A percentile compares a stretch with the other conserved stretches of the same genome.
Evolutionary conservation across 2,888 invertebrate species (phyloP).

Genomic region (Apoda limacodes): DNA sequence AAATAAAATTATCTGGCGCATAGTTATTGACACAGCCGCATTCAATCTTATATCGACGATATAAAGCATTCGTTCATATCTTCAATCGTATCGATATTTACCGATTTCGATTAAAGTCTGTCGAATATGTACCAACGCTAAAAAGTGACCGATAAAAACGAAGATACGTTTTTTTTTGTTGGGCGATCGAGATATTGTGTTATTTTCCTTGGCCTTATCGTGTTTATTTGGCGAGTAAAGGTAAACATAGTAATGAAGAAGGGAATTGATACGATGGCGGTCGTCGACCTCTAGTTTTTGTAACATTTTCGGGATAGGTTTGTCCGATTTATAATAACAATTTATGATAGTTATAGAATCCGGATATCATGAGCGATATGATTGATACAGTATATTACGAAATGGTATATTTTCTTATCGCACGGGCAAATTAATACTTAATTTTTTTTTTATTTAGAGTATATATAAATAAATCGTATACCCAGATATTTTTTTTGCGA

Average conservation of each 20-base stretch:
- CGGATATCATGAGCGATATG: too few relatives aligned
- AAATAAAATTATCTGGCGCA: too few relatives aligned
- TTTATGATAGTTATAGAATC: too few relatives aligned
- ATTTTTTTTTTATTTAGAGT: too few relatives aligned
- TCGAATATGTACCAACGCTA: constrained; percentile 40
- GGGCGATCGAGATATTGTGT: constrained; percentile 39
- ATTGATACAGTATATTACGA: too few relatives aligned
- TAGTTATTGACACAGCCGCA: constrained; percentile 31
- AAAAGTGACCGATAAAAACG: constrained; percentile 47
- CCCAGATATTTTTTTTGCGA: too few relatives aligned
- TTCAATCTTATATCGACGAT: constrained; percentile 29
- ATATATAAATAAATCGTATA: too few relatives aligned
- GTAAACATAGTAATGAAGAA: constrained; percentile 50
- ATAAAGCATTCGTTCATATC: constrained; percentile 42
- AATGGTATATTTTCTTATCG: too few relatives aligned
- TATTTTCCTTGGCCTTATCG: constrained; percentile 52
- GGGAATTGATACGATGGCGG: constrained; percentile 41
- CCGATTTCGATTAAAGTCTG: constrained; percentile 52
- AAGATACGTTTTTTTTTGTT: constrained; percentile 40
- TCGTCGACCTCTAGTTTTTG: constrained; percentile 38
- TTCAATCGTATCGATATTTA: constrained; percentile 44
- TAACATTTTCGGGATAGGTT: too few relatives aligned
- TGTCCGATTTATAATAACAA: too few relatives aligned
- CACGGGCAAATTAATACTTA: too few relatives aligned
- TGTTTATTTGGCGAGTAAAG: constrained; percentile 49